phyloP scores from a whole-genome alignment of 2,888 invertebrate species.

The Neoascia interrupta region DNA sequence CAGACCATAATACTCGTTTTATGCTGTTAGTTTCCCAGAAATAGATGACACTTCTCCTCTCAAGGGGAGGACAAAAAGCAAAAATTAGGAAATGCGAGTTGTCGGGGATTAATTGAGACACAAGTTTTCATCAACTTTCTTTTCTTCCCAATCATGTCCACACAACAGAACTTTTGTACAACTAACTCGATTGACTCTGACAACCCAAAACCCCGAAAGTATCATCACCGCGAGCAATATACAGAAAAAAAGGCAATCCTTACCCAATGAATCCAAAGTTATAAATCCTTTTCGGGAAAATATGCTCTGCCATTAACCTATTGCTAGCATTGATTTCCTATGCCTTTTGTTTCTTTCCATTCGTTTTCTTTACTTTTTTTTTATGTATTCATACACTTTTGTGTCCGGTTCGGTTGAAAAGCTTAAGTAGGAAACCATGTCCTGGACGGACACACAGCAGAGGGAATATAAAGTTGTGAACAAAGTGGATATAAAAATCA shows the following conservation, averaged over 20 bases:
- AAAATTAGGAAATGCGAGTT: slow-evolving; percentile 46
- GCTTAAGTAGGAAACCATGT: slow-evolving; percentile 68
- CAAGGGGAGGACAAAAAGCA: too few species aligned
- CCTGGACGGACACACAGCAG: slow-evolving; percentile 49
- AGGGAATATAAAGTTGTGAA: slow-evolving; percentile 61
- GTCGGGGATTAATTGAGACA: slow-evolving; percentile 50
- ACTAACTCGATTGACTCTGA: slow-evolving; percentile 29
- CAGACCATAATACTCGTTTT: too few species aligned
- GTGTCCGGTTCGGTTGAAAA: slow-evolving; percentile 51
- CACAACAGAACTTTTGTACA: slow-evolving; percentile 42
- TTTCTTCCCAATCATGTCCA: slow-evolving; percentile 44
- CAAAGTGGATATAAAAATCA: slow-evolving; percentile 68
- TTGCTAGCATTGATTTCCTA: slow-evolving; percentile 61
- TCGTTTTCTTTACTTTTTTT: not conserved
- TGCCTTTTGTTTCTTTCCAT: slow-evolving; percentile 42
- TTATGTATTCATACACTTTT: slow-evolving; percentile 41
- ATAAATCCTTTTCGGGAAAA: slow-evolving; percentile 62
- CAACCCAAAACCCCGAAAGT: slow-evolving; percentile 3
- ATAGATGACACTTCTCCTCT: too few species aligned
- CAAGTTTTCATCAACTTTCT: slow-evolving; percentile 54
- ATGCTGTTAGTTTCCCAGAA: too few species aligned
- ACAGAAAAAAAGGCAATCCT: not conserved
- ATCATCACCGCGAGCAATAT: not conserved
- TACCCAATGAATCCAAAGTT: slow-evolving; percentile 40
- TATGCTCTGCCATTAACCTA: slow-evolving; percentile 66